phyloP scores from a whole-genome alignment of 1,140 invertebrate species.

The Drosophila tropicalis region DNA sequence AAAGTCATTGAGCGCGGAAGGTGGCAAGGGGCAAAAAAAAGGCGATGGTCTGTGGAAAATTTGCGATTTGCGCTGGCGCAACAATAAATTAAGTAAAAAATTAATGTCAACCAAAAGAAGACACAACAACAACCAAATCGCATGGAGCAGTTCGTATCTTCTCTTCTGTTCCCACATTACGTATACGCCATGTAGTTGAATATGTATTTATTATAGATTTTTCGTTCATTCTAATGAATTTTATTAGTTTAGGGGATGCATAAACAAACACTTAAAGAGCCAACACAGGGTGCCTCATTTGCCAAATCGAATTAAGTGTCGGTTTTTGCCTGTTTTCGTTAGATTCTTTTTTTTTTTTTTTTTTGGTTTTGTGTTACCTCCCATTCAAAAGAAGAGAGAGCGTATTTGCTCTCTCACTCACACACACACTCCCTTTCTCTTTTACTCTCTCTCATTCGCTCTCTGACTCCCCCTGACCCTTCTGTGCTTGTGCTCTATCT shows the following conservation, averaged over 20 bases:
- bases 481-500: slow-evolving; percentile 21
- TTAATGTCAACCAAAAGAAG: slow-evolving; percentile 61
- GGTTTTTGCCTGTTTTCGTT: slow-evolving; percentile 19
- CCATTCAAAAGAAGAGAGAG: slow-evolving; percentile 36
- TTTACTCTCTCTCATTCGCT: slow-evolving; percentile 2
- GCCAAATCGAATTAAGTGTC: slow-evolving; percentile 67
- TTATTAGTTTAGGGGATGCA: slow-evolving; percentile 70
- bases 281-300: slow-evolving; percentile 47
- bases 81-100: slow-evolving; percentile 82
- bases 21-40: slow-evolving; percentile 36
- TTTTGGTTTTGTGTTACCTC: not conserved
- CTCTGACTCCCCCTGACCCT: too few species aligned
- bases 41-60: slow-evolving; percentile 57
- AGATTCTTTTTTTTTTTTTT: not conserved
- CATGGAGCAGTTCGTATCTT: not conserved
- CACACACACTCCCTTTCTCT: slow-evolving; percentile 10
- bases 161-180: not conserved
- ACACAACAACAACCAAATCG: slow-evolving; percentile 15
- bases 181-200: slow-evolving; percentile 4
- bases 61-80: slow-evolving; percentile 71
- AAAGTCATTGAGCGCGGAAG: not conserved
- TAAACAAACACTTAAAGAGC: slow-evolving; percentile 80
- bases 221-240: slow-evolving; percentile 72
- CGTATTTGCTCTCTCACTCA: not conserved
- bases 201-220: slow-evolving; percentile 20